Percentiles rank a stretch among this genome's conserved stretches.
These are phyloP conservation scores for Tenrec ecaudatus DNA, from an alignment of 2,113 vertebrate species.

Conservation along the genomic window DNA sequence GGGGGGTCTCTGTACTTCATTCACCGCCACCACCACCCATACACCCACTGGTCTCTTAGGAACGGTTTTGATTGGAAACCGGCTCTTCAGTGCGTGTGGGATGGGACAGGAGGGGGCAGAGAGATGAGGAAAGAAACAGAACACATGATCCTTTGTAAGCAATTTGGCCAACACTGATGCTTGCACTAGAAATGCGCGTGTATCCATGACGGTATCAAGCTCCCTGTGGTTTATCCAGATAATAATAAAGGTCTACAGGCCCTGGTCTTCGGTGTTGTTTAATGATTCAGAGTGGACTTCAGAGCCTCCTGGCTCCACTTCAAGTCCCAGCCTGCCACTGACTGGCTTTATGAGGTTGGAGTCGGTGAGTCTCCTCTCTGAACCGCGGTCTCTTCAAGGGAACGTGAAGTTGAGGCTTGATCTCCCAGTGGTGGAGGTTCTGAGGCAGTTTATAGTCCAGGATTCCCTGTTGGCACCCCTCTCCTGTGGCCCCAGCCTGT, in stretches of 20 bases:
- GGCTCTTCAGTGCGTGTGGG: not conserved
- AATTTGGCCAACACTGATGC: not conserved
- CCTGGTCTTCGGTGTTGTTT: not conserved
- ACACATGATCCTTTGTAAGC: too few species aligned
- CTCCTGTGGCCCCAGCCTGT: not conserved
- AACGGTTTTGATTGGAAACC: not conserved
- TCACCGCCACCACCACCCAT: too few species aligned
- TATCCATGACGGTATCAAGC: not conserved
- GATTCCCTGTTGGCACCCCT: rapidly evolving
- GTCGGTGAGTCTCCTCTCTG: not conserved
- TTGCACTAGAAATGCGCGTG: not conserved
- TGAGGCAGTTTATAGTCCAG: not conserved
- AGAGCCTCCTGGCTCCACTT: not conserved
- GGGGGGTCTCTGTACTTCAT: too few species aligned
- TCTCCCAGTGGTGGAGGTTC: not conserved
- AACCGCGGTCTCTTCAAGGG: not conserved
- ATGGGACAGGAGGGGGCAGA: not conserved
- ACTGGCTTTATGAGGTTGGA: not conserved
- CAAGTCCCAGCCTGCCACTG: not conserved
- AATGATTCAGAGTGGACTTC: not conserved
- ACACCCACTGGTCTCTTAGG: not conserved
- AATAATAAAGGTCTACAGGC: not conserved
- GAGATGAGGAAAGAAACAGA: too few species aligned
- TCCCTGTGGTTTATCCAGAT: not conserved
- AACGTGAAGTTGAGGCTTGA: not conserved